Evolutionary conservation across 2,888 invertebrate genomes (phyloP).

Genomic region (Geophilus truncorum): DNA sequence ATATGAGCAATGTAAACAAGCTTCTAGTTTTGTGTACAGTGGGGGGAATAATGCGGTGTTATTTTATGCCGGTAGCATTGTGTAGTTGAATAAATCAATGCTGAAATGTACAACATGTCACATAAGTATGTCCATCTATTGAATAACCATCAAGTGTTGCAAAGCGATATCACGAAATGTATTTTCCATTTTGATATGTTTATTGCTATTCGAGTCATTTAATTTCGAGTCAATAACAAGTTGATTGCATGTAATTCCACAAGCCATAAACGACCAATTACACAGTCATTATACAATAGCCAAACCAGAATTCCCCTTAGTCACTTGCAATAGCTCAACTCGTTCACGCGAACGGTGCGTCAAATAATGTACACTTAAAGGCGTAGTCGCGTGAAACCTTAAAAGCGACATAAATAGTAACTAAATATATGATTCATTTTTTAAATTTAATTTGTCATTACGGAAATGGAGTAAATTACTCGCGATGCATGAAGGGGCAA

Average conservation of each 20-base stretch:
- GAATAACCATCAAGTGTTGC: not conserved
- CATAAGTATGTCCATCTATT: not conserved
- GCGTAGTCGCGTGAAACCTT: too few relatives aligned
- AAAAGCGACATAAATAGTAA: too few relatives aligned
- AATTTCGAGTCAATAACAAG: constrained; percentile 25
- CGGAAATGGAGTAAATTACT: too few relatives aligned
- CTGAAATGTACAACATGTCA: not conserved
- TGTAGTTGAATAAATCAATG: not conserved
- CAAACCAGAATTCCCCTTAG: constrained; percentile 19
- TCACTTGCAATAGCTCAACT: not conserved
- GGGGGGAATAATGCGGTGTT: not conserved
- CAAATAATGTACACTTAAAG: not conserved
- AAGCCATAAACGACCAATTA: constrained; percentile 27
- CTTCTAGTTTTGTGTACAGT: not conserved
- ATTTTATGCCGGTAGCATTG: not conserved
- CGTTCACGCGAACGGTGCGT: not conserved
- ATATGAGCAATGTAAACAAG: not conserved
- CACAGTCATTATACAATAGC: constrained; percentile 23
- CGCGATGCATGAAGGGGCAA: too few relatives aligned
- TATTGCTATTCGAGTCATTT: constrained; percentile 22
- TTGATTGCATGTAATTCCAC: constrained; percentile 27
- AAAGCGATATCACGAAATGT: constrained; percentile 21
- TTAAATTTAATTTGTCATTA: too few relatives aligned
- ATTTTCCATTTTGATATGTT: constrained; percentile 17
- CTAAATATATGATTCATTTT: too few relatives aligned